Evolutionary conservation across 1,140 invertebrate species (phyloP), one percentile per base, ranked within the genome.

Genomic region (Holcopasites calliopsidis): DNA sequence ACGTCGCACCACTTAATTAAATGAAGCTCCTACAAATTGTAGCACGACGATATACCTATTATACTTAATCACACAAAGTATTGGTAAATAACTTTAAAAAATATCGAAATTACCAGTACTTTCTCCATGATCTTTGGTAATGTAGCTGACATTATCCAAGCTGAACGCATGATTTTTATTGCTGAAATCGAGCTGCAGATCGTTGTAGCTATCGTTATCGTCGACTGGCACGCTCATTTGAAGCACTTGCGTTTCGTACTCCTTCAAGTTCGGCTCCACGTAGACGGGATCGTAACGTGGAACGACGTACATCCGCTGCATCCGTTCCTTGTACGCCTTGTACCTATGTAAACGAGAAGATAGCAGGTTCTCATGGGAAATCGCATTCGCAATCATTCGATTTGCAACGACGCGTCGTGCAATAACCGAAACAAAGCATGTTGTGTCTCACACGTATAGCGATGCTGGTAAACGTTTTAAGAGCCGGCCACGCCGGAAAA

Each of bases 171-270:
- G 96, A 91, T 97, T 97, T 87, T 97, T 96, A 71, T 95, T 93
- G 88, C 95, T 96, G 83, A 97, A 97, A 87, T 97, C 96, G n/a
- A 97, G 88, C 85, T 97, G 96, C 21, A 97, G 86, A 88, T 97
- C 96, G 76, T 95, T 94, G 83, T 93, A 94, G 79, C 94, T 94
- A 78, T 96, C 95, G 76, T 93, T 95, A 76, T 96, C 96, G 79
- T 97, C 96, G 0, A 95, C 92, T 0, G 95, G 95, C 1, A 98
- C 96, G 71, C 96, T 96, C 97, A 98, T 97, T 77, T 97, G 96
- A 2, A 98, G 91, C 38, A 97, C 96, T 93, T 97, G 95, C 3
- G 96, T 97, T 90, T 97, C 96, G 87, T 97, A 97, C 87, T 97
- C 95, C 87, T 97, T 96, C 49, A 96, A 89, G 88, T 94, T 95